These are phyloP conservation scores for Cantharis lateralis DNA, from an alignment of 2,888 invertebrate species.

Conservation along the genomic window DNA sequence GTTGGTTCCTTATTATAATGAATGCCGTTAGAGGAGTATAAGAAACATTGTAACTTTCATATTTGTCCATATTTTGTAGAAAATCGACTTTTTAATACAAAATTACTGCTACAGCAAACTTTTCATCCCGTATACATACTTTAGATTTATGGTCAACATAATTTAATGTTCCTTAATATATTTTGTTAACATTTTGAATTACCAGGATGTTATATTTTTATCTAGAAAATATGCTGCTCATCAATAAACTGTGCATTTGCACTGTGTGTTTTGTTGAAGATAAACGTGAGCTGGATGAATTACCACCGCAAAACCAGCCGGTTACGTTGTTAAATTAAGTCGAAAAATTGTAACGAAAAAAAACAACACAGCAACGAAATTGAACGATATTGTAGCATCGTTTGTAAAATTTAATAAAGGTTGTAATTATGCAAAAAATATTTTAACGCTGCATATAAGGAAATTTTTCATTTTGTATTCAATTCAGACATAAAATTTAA, in stretches of 20 bases:
- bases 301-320: constrained; percentile 9
- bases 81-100: background rate
- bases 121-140: background rate
- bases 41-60: constrained; percentile 2
- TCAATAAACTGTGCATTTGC: constrained; percentile 15
- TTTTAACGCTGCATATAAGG: constrained; percentile 13
- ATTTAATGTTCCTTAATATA: background rate
- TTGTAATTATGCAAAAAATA: constrained; percentile 1
- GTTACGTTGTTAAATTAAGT: constrained; percentile 1
- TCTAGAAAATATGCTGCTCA: constrained; percentile 13
- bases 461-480: constrained; percentile 24
- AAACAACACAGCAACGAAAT: background rate
- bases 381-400: background rate
- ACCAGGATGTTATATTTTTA: background rate
- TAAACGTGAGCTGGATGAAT: constrained; percentile 26
- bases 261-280: constrained; percentile 16
- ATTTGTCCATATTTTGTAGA: constrained; percentile 1
- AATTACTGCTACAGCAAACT: background rate
- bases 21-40: constrained; percentile 1
- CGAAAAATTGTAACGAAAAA: background rate
- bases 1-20: constrained; percentile 17
- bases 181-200: background rate
- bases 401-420: background rate
- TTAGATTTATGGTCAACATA: background rate
- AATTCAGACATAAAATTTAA: constrained; percentile 29